Base-by-base conservation (phyloP, 2,113 vertebrate genomes). In the Nymphicus hollandicus region DNA sequence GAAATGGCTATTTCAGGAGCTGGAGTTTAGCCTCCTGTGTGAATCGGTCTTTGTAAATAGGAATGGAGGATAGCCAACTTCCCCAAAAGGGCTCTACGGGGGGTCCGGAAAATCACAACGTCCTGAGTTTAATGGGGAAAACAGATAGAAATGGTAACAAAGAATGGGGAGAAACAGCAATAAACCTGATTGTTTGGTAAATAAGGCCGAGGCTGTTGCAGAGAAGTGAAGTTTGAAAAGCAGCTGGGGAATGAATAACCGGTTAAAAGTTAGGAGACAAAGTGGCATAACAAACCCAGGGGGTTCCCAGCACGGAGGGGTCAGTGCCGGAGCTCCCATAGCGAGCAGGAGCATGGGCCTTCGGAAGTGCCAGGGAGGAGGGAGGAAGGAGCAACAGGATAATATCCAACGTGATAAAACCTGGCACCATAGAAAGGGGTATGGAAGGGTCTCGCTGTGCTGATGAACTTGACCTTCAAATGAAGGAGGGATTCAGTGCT, bases 111-210 rank as follows among this genome's bases (percentile, higher is more conserved):
- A 95, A 96, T 79, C 94, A 91, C 96, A 92, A 94, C 84, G 70
- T 95, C 94, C 91, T 72, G 91, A 96, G 81, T 96, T 96, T 95
- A 97, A 97, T 97, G 78, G 95, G 84, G 77, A 95, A 97, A 97
- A 97, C 91, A 95, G 95, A 95, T 91, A 95, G 96, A 97, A 97
- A 94, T 92, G 66, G 93, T 52, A 89, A 97, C 96, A 97, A 97
- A 97, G 96, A 97, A 95, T 92, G 73, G 81, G 73, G 89, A 93
- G 89, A 95, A 97, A 97, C 95, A 94, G 96, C 86, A 96, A 96
- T 96, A 97, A 97, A 97, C 89, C 94, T 95, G 96, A 97, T 97
- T 96, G 94, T 97, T 96, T 97, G 89, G 96, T 97, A 97, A 97
- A 97, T 96, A 97, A 97, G 96, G 81, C 94, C 1, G 6, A 92